These are phyloP conservation scores for Drosophila oshimai DNA, from an alignment of 1,140 invertebrate genomes.

Conservation along the genomic window DNA sequence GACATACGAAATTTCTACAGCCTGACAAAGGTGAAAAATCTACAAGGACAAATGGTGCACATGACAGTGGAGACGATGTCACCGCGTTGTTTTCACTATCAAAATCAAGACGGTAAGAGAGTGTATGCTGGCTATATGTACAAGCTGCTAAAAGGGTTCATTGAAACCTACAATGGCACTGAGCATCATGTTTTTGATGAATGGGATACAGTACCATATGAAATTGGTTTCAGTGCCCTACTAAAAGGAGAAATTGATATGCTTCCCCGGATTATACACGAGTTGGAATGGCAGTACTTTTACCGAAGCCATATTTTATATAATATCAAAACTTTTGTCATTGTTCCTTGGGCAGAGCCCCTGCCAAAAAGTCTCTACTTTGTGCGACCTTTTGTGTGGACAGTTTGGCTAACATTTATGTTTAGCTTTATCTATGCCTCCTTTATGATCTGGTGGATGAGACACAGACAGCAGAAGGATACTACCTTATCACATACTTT, in stretches of 20 bases:
- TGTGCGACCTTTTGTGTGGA: slow-evolving; percentile 2
- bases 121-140: slow-evolving; percentile 30
- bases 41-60: not conserved
- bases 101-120: not conserved
- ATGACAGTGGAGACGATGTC: slow-evolving; percentile 15
- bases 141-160: slow-evolving; percentile 12
- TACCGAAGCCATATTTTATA: slow-evolving; percentile 20
- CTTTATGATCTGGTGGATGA: slow-evolving; percentile 7
- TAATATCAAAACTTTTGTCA: slow-evolving; percentile 17
- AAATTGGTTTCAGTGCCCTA: not conserved
- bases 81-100: slow-evolving; percentile 23
- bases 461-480: not conserved
- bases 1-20: not conserved
- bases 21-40: slow-evolving; percentile 3
- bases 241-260: slow-evolving; percentile 1
- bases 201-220: not conserved
- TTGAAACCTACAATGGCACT: slow-evolving; percentile 9
- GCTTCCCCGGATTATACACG: slow-evolving; percentile 1
- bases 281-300: slow-evolving; percentile 2
- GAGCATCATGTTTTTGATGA: slow-evolving; percentile 1
- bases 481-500: not conserved
- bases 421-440: not conserved
- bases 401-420: slow-evolving; percentile 8
- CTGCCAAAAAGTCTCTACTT: slow-evolving; percentile 28
- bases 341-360: slow-evolving; percentile 33